Conservation (phyloP, 2,113 vertebrate species). For the Pluvianellus socialis region DNA sequence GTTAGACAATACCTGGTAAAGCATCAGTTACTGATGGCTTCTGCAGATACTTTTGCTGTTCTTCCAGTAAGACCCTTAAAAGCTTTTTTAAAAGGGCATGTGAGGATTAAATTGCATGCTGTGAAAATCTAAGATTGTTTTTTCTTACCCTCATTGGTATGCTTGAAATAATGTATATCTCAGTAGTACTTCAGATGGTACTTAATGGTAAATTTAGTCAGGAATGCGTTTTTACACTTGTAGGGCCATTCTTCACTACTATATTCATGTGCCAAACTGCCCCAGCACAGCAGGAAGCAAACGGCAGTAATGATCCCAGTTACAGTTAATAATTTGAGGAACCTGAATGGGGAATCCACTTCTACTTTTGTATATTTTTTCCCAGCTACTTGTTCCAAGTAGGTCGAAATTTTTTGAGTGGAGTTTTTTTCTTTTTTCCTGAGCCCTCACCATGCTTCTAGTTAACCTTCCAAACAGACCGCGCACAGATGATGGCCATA, state of each 20-base stretch:
- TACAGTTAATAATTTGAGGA: neutral
- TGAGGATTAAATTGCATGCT: neutral
- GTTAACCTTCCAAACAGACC: neutral
- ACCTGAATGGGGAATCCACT: neutral
- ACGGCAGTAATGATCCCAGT: neutral
- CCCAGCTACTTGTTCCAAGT: neutral
- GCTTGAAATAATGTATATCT: neutral
- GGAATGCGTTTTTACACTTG: neutral
- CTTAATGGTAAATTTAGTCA: neutral
- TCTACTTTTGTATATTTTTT: neutral
- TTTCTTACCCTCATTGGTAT: neutral
- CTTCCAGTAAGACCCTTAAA: neutral
- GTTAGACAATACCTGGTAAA: neutral
- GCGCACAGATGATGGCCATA: neutral
- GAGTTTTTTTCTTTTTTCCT: accelerated
- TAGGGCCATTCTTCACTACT: neutral
- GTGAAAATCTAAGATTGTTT: neutral
- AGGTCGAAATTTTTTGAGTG: neutral
- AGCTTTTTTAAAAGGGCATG: neutral
- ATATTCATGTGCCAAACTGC: neutral
- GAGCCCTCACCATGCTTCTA: neutral
- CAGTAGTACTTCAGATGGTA: neutral
- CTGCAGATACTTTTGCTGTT: neutral
- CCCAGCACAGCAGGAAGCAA: neutral
- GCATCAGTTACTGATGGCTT: neutral